Percentiles rank a stretch among this genome's conserved stretches.
These are phyloP conservation scores for Venustoraphidia nigricollis DNA, from an alignment of 2,888 invertebrate species.

Conservation along the genomic window DNA sequence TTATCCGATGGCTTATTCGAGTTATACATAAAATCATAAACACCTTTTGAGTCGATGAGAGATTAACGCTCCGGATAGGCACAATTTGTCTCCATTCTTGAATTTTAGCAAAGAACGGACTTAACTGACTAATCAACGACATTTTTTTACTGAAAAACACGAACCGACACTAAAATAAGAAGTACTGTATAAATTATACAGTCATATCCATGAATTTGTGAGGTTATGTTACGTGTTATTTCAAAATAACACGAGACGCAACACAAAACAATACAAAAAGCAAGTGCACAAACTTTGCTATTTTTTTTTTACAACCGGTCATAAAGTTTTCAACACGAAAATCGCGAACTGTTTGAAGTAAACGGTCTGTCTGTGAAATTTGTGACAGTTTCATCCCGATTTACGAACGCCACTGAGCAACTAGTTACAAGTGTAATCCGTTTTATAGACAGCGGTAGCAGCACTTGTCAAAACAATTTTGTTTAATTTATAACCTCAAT, in stretches of 20 bases:
- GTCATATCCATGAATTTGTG: no score
- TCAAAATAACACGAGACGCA: no score
- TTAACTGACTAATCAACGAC: constrained; percentile 36
- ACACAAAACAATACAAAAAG: no score
- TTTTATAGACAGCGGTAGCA: not conserved
- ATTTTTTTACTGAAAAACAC: constrained; percentile 14
- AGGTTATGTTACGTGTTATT: no score
- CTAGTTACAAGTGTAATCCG: not conserved
- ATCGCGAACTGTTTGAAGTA: no score
- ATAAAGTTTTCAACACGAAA: not conserved
- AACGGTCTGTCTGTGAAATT: no score
- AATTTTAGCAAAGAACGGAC: constrained; percentile 36
- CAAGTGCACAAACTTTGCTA: not conserved
- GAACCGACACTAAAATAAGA: no score
- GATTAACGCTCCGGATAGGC: constrained; percentile 30
- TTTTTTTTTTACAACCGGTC: not conserved
- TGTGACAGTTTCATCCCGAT: not conserved
- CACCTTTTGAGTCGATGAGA: constrained; percentile 59
- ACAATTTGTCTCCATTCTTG: constrained; percentile 34
- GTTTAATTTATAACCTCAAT: not conserved
- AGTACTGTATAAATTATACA: no score
- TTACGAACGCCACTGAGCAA: constrained; percentile 2
- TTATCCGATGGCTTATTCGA: not conserved
- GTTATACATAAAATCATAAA: constrained; percentile 5
- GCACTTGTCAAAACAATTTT: not conserved